These are phyloP conservation scores for Trissolcus brochymenae DNA, from an alignment of 2,888 invertebrate genomes.

Conservation along the genomic window DNA sequence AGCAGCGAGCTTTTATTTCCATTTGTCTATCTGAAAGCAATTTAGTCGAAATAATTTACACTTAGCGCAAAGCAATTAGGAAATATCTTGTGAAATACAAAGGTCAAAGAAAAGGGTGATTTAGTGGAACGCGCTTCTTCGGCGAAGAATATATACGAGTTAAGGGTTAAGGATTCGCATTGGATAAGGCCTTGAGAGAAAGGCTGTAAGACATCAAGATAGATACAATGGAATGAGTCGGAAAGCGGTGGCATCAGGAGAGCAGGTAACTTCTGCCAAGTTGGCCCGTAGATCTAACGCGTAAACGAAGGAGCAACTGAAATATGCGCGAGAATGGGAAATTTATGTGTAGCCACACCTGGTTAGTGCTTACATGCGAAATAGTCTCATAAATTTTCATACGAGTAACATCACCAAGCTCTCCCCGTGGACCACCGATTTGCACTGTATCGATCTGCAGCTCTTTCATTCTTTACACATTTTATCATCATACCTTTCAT, in stretches of 20 bases:
- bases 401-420: conserved; percentile 68
- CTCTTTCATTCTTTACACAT: conserved; percentile 31
- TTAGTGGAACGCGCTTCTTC: conserved; percentile 69
- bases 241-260: conserved; percentile 42
- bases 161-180: conserved; percentile 58
- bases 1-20: conserved; percentile 66
- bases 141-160: conserved; percentile 68
- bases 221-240: conserved; percentile 50
- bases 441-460: conserved; percentile 35
- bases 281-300: conserved; percentile 64
- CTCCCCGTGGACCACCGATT: conserved; percentile 66
- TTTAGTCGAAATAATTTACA: conserved; percentile 75
- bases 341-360: conserved; percentile 76
- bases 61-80: conserved; percentile 74
- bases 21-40: conserved; percentile 74
- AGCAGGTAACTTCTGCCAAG: conserved; percentile 72
- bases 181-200: conserved; percentile 50
- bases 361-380: conserved; percentile 75
- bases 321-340: conserved; percentile 74
- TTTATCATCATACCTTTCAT: conserved; percentile 38
- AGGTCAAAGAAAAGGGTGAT: conserved; percentile 69
- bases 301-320: conserved; percentile 69
- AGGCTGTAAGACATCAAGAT: conserved; percentile 44
- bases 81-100: conserved; percentile 65
- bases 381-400: conserved; percentile 75